These are phyloP conservation scores for Anarhynchus alexandrinus DNA, from an alignment of 2,113 vertebrate species.

Conservation along the genomic window DNA sequence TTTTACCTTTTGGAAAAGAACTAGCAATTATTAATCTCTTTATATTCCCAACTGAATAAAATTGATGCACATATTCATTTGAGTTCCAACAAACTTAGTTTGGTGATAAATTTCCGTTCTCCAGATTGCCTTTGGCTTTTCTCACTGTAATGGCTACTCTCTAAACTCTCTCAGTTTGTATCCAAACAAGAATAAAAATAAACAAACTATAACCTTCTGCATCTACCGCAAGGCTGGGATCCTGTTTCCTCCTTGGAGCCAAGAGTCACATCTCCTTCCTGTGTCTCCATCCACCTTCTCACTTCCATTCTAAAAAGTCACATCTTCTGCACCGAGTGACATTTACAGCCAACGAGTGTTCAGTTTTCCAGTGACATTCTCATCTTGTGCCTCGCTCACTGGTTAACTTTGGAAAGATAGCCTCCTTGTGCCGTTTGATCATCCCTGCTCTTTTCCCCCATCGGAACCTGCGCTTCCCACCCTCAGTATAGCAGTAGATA, in stretches of 20 bases:
- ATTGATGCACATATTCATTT: not conserved
- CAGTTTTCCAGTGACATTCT: slow-evolving; percentile 25
- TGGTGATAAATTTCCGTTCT: not conserved
- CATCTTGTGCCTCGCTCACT: not conserved
- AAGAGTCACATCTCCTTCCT: slow-evolving; percentile 11
- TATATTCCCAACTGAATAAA: not conserved
- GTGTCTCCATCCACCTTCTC: slow-evolving; percentile 40
- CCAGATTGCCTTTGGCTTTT: not conserved
- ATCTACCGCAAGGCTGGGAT: not conserved
- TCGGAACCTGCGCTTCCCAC: not conserved
- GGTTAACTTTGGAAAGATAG: not conserved
- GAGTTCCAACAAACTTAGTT: not conserved
- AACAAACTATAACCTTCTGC: slow-evolving; percentile 50
- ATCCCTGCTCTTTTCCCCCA: not conserved
- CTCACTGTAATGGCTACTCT: not conserved
- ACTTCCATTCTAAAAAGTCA: slow-evolving; percentile 49
- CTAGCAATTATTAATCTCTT: not conserved
- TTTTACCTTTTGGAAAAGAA: not conserved
- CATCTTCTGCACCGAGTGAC: slow-evolving; percentile 30
- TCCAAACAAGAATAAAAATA: slow-evolving; percentile 53
- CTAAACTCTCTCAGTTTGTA: slow-evolving; percentile 18
- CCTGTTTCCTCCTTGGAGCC: slow-evolving; percentile 28
- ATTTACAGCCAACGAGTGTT: not conserved
- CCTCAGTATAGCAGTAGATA: not conserved
- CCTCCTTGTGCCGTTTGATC: not conserved